phyloP scores from a whole-genome alignment of 2,888 invertebrate species.

The Psylliodes chrysocephalus region DNA sequence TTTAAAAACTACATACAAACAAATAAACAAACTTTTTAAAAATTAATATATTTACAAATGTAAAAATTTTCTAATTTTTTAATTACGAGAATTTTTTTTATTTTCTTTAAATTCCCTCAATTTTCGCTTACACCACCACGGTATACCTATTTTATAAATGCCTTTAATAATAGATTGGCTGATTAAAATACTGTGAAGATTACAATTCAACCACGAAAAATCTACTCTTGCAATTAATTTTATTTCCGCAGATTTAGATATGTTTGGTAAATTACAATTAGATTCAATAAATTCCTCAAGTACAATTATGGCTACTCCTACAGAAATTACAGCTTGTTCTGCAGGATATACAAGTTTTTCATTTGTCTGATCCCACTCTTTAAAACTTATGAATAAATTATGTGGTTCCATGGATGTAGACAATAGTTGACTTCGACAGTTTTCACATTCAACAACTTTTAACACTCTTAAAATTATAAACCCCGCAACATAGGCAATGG shows the following conservation, averaged over 20 bases:
- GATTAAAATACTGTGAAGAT: not conserved
- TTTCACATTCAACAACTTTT: not conserved
- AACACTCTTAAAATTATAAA: conserved; percentile 1
- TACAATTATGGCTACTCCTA: no score
- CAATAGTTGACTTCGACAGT: not conserved
- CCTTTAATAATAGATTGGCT: no score
- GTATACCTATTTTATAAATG: no score
- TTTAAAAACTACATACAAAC: no score
- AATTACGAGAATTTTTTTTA: no score
- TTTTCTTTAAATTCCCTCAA: no score
- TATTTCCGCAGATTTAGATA: not conserved
- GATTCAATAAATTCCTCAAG: not conserved
- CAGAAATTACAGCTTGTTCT: conserved; percentile 15
- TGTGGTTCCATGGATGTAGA: not conserved
- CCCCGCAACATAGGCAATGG: conserved; percentile 1
- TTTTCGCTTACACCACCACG: no score
- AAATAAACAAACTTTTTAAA: no score
- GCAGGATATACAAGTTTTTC: conserved; percentile 15
- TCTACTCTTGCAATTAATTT: not conserved
- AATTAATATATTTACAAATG: no score
- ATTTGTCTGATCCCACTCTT: not conserved
- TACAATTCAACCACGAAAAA: not conserved
- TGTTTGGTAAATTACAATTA: not conserved
- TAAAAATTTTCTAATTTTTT: no score
- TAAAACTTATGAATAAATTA: not conserved